phyloP scores from a whole-genome alignment of 2,113 vertebrate genomes.

The Leiothrix lutea region DNA sequence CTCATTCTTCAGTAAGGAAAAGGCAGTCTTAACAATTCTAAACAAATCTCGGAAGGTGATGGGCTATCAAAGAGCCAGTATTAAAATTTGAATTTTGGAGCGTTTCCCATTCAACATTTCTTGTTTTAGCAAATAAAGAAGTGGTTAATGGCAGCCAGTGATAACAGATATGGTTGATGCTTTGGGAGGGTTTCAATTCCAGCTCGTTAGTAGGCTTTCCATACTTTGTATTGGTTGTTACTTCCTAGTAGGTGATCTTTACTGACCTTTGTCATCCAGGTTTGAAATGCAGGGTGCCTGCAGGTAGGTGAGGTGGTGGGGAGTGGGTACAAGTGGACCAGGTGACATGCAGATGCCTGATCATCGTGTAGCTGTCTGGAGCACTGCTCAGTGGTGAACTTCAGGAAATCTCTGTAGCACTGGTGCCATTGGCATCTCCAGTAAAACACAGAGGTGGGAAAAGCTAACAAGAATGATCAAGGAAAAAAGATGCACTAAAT shows the following conservation, averaged over 20 bases:
- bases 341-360: conserved; percentile 47
- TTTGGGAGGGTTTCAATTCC: conserved; percentile 35
- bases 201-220: not conserved
- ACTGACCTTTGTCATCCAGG: conserved; percentile 9
- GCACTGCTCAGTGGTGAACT: conserved; percentile 7
- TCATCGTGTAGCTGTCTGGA: not conserved
- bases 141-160: conserved; percentile 36
- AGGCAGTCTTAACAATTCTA: conserved; percentile 69
- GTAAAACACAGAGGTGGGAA: conserved; percentile 46
- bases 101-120: conserved; percentile 59
- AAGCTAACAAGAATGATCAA: conserved; percentile 53
- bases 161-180: conserved; percentile 38
- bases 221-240: conserved; percentile 29
- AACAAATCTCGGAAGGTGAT: conserved; percentile 71
- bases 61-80: conserved; percentile 75
- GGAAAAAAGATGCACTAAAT: conserved; percentile 69
- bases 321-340: not conserved
- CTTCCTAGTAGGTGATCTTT: conserved; percentile 14
- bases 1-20: conserved; percentile 76
- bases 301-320: conserved; percentile 26
- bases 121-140: conserved; percentile 37
- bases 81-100: conserved; percentile 67
- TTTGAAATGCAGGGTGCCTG: conserved; percentile 36
- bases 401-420: conserved; percentile 18
- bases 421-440: conserved; percentile 18